A percentile compares a stretch with the other conserved stretches of the same genome.
Conservation (phyloP, 1,140 invertebrate genomes). For the Teleogryllus occipitalis region DNA sequence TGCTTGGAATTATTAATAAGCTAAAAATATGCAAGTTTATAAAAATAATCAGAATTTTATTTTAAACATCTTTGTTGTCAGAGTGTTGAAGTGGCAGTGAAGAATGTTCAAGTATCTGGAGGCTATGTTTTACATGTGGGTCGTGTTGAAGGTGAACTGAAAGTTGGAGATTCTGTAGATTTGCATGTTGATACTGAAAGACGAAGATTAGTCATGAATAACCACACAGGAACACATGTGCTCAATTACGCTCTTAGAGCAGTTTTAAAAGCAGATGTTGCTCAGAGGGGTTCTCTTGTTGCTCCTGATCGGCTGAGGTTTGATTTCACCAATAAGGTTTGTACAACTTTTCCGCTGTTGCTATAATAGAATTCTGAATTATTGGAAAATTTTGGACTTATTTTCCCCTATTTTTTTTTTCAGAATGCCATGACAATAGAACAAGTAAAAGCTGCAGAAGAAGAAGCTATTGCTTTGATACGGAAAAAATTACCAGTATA, state of each 20-base stretch:
- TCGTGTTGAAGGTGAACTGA: constrained; percentile 72
- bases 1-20: background rate
- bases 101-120: constrained; percentile 91
- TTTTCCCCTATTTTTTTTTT: constrained; percentile 9
- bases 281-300: constrained; percentile 97
- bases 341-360: background rate
- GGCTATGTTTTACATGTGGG: constrained; percentile 95
- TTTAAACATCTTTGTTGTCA: constrained; percentile 31
- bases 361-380: background rate
- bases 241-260: constrained; percentile 89
- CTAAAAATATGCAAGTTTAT: background rate
- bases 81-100: constrained; percentile 84
- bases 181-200: constrained; percentile 77
- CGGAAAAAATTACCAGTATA: constrained; percentile 74
- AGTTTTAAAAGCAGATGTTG: constrained; percentile 82
- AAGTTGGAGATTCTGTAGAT: constrained; percentile 77
- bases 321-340: constrained; percentile 91
- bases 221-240: constrained; percentile 97
- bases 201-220: constrained; percentile 89
- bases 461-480: constrained; percentile 69
- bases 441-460: constrained; percentile 82
- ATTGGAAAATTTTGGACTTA: background rate
- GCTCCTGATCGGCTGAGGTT: constrained; percentile 93
- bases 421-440: constrained; percentile 71
- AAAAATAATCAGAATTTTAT: too few species aligned